phyloP scores from a whole-genome alignment of 2,113 vertebrate species.

The Hydropotes inermis region DNA sequence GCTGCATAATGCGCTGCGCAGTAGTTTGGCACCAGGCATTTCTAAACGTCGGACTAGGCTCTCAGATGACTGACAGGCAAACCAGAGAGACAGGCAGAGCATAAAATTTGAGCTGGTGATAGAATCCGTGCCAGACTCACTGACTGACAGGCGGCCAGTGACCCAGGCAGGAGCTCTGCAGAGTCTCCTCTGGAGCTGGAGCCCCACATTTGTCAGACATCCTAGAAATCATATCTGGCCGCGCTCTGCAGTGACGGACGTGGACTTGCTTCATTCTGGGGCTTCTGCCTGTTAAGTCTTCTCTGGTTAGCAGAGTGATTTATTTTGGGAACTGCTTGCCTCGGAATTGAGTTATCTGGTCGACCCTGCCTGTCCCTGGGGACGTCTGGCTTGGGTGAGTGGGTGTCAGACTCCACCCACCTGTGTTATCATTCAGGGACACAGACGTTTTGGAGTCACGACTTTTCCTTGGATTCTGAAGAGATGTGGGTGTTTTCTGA shows the following conservation, averaged over 20 bases:
- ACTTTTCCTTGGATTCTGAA: not conserved
- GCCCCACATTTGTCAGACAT: not conserved
- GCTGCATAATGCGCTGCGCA: not conserved
- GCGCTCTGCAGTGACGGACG: not conserved
- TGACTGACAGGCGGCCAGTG: not conserved
- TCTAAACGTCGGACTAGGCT: not conserved
- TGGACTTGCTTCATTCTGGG: not conserved
- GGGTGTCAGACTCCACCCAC: not conserved
- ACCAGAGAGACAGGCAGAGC: not conserved
- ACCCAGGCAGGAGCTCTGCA: not conserved
- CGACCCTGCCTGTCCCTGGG: not conserved
- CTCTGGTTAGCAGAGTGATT: constrained; percentile 37
- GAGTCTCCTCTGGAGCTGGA: not conserved
- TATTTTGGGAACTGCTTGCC: not conserved
- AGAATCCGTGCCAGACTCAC: not conserved
- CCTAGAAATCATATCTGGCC: constrained; percentile 24
- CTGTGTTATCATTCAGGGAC: not conserved
- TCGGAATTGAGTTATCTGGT: not conserved
- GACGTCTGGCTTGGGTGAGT: not conserved
- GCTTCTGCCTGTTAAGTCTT: not conserved
- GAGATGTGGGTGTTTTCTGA: not conserved
- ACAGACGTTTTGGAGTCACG: not conserved
- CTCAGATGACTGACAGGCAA: constrained; percentile 30
- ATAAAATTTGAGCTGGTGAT: constrained; percentile 40
- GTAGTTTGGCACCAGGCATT: not conserved